phyloP scores from a whole-genome alignment of 2,113 vertebrate species.

The Mus pahari region DNA sequence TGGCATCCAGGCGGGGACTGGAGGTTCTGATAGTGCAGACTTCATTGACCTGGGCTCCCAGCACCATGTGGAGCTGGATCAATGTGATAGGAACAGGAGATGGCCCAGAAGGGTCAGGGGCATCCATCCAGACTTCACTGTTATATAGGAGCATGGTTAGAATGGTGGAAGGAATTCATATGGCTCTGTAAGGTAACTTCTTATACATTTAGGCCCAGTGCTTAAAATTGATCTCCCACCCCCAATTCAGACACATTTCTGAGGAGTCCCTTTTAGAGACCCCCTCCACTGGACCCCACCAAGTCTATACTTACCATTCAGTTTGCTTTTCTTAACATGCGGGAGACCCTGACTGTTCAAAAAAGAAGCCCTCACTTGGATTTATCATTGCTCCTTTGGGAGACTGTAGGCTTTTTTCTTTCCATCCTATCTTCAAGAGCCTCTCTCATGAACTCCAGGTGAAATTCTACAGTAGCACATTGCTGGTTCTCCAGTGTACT shows the following conservation, averaged over 20 bases:
- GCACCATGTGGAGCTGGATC: not conserved
- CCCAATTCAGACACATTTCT: not conserved
- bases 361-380: not conserved
- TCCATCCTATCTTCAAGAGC: not conserved
- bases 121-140: not conserved
- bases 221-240: not conserved
- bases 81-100: not conserved
- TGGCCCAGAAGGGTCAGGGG: too few species aligned
- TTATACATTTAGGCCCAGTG: not conserved
- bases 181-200: not conserved
- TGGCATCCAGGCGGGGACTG: not conserved
- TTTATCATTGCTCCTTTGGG: slow-evolving; percentile 15
- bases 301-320: not conserved
- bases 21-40: not conserved
- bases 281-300: not conserved
- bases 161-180: not conserved
- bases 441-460: slow-evolving; percentile 58
- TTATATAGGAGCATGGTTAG: not conserved
- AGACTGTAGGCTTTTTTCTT: not conserved
- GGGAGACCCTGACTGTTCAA: slow-evolving; percentile 14
- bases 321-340: slow-evolving; percentile 3
- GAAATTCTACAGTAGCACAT: slow-evolving; percentile 66
- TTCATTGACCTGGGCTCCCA: not conserved
- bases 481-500: slow-evolving; percentile 49
- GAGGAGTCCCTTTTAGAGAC: not conserved